phyloP scores from a whole-genome alignment of 2,113 vertebrate genomes.

The Planiliza haematocheilus region DNA sequence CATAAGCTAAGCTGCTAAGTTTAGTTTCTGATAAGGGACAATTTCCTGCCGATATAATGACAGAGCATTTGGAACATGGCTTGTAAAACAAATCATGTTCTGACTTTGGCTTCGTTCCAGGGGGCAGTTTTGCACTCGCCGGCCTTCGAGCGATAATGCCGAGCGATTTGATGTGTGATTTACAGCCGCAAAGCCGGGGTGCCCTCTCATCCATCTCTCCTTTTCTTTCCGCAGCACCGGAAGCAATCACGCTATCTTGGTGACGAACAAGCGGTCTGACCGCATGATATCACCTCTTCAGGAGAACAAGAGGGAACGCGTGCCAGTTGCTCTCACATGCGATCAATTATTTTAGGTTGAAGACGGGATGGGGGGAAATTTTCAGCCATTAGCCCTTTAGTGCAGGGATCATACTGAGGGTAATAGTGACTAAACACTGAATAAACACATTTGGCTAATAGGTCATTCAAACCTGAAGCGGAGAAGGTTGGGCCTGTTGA shows the following conservation, averaged over 20 bases:
- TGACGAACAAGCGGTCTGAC: slow-evolving; percentile 73
- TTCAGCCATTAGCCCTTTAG: slow-evolving; percentile 84
- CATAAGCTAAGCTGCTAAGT: slow-evolving; percentile 15
- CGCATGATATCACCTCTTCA: slow-evolving; percentile 81
- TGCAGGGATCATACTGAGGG: slow-evolving; percentile 78
- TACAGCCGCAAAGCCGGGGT: slow-evolving; percentile 42
- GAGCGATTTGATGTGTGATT: slow-evolving; percentile 71
- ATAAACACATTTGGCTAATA: slow-evolving; percentile 88
- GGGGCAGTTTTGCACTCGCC: slow-evolving; percentile 1
- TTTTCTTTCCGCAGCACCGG: slow-evolving; percentile 59
- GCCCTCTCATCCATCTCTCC: slow-evolving; percentile 62
- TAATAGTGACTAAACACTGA: slow-evolving; percentile 85
- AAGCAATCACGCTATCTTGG: slow-evolving; percentile 83
- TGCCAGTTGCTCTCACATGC: slow-evolving; percentile 83
- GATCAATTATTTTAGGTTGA: slow-evolving; percentile 84
- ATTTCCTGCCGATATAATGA: slow-evolving; percentile 71
- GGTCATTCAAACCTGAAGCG: slow-evolving; percentile 73
- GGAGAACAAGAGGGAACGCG: slow-evolving; percentile 82
- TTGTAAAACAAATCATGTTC: slow-evolving; percentile 34
- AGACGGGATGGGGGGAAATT: slow-evolving; percentile 63
- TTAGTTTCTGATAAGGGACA: slow-evolving; percentile 53
- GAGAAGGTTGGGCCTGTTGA: slow-evolving; percentile 46
- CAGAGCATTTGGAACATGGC: slow-evolving; percentile 38
- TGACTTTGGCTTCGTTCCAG: slow-evolving; percentile 36
- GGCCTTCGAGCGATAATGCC: slow-evolving; percentile 60